These are phyloP conservation scores for Lymantria dispar DNA, from an alignment of 2,888 invertebrate species.

Conservation along the genomic window DNA sequence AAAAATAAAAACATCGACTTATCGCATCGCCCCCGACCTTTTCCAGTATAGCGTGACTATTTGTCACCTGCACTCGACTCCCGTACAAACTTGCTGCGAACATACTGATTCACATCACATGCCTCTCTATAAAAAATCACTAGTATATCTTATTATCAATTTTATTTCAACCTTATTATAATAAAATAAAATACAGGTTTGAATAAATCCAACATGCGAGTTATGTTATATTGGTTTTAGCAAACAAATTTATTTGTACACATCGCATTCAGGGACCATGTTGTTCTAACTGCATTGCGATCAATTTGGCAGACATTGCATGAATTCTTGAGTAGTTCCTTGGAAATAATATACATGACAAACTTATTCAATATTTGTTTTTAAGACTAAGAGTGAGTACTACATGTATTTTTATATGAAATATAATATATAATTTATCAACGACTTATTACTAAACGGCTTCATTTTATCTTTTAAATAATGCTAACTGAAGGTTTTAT, in stretches of 20 bases:
- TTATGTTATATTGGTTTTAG: slow-evolving; percentile 22
- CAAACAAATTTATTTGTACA: slow-evolving; percentile 62
- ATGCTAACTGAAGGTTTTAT: background rate
- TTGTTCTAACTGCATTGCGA: slow-evolving; percentile 71
- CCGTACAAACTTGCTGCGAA: slow-evolving; percentile 71
- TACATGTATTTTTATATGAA: slow-evolving; percentile 5
- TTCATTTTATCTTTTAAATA: background rate
- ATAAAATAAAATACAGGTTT: slow-evolving; percentile 24
- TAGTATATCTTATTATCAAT: slow-evolving; percentile 7
- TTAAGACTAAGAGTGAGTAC: slow-evolving; percentile 13
- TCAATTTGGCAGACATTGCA: slow-evolving; percentile 67
- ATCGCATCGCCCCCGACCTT: slow-evolving; percentile 67
- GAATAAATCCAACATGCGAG: slow-evolving; percentile 1
- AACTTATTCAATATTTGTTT: slow-evolving; percentile 26
- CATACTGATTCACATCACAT: slow-evolving; percentile 75
- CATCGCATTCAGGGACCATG: slow-evolving; percentile 63
- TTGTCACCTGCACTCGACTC: slow-evolving; percentile 80
- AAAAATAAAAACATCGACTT: slow-evolving; percentile 76
- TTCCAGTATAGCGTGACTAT: slow-evolving; percentile 75
- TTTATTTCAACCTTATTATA: slow-evolving; percentile 25
- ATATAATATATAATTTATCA: slow-evolving; percentile 9
- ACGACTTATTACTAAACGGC: background rate
- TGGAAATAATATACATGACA: slow-evolving; percentile 30
- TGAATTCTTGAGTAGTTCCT: slow-evolving; percentile 58
- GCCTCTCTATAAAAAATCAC: slow-evolving; percentile 34